A percentile compares a stretch with the other conserved stretches of the same genome.
These are phyloP conservation scores for Cotesia glomerata DNA, from an alignment of 1,140 invertebrate genomes.

Conservation along the genomic window DNA sequence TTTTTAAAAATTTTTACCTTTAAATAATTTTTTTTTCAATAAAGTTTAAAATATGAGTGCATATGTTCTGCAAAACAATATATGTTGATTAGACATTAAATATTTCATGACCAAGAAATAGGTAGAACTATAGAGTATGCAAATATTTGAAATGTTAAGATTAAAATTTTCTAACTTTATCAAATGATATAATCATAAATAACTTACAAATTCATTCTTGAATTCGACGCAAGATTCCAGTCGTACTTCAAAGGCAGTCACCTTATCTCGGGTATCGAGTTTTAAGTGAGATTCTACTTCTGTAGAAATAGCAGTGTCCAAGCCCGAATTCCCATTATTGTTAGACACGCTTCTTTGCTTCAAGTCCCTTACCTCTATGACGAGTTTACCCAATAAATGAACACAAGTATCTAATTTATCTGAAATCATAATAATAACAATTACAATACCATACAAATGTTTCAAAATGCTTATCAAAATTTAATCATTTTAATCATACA, in stretches of 20 bases:
- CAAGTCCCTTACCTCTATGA: not conserved
- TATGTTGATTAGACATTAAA: conserved; percentile 9
- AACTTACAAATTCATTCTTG: not conserved
- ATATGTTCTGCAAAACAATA: conserved; percentile 5
- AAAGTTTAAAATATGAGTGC: not conserved
- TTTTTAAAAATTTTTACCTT: not conserved
- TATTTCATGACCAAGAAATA: conserved; percentile 4
- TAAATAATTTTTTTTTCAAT: not conserved
- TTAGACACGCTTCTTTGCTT: not conserved
- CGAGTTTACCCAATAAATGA: conserved; percentile 2
- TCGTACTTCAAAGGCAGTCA: not conserved
- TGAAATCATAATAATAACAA: not conserved
- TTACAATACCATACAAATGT: not conserved
- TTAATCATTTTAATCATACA: conserved; percentile 1
- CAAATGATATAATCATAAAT: too few relatives aligned
- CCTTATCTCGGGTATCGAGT: not conserved
- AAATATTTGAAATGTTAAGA: not conserved
- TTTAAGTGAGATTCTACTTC: not conserved
- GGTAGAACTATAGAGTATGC: not conserved
- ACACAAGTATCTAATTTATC: conserved; percentile 7
- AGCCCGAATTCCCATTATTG: not conserved
- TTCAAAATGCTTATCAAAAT: not conserved
- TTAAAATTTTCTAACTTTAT: too few relatives aligned
- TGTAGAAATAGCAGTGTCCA: conserved; percentile 1
- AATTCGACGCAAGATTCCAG: not conserved